These are phyloP conservation scores for Drosophila multiciliata DNA, from an alignment of 2,888 invertebrate genomes.

Conservation along the genomic window DNA sequence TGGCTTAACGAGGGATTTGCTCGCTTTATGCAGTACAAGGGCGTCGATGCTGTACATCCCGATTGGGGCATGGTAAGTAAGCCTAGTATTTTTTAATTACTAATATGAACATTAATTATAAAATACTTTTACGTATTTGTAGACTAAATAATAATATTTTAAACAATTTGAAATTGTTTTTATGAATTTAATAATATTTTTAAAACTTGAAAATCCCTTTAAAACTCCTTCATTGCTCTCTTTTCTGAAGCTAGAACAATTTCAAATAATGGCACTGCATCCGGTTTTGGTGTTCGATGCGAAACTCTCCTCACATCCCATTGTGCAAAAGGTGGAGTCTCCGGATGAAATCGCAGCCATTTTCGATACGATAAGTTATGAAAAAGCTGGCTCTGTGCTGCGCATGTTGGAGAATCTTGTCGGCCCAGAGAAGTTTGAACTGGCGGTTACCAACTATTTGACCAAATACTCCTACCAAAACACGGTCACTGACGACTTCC, in stretches of 20 bases:
- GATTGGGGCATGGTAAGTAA: constrained; percentile 91
- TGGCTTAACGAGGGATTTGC: constrained; percentile 98
- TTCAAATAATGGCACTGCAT: constrained; percentile 89
- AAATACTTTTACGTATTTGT: background rate
- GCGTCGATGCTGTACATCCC: constrained; percentile 88
- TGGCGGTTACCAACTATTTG: constrained; percentile 90
- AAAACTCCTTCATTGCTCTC: background rate
- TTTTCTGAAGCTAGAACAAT: constrained; percentile 89
- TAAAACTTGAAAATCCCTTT: constrained; percentile 20
- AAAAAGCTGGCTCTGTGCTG: constrained; percentile 94
- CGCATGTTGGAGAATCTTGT: constrained; percentile 94
- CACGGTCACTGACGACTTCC: constrained; percentile 92
- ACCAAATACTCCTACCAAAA: constrained; percentile 89
- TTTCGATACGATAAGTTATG: constrained; percentile 95
- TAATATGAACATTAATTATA: too few relatives aligned
- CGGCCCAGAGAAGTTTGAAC: constrained; percentile 88
- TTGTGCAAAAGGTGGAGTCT: constrained; percentile 92
- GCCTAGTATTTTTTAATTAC: too few relatives aligned
- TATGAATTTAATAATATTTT: background rate
- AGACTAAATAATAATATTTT: too few relatives aligned
- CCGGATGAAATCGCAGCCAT: constrained; percentile 96
- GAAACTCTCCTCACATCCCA: constrained; percentile 93
- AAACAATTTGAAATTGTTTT: background rate
- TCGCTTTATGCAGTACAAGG: constrained; percentile 93
- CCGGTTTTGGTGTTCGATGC: constrained; percentile 90